Evolutionary conservation across 2,888 invertebrate species (phyloP).

Genomic region (Noctuana brunneofusca): DNA sequence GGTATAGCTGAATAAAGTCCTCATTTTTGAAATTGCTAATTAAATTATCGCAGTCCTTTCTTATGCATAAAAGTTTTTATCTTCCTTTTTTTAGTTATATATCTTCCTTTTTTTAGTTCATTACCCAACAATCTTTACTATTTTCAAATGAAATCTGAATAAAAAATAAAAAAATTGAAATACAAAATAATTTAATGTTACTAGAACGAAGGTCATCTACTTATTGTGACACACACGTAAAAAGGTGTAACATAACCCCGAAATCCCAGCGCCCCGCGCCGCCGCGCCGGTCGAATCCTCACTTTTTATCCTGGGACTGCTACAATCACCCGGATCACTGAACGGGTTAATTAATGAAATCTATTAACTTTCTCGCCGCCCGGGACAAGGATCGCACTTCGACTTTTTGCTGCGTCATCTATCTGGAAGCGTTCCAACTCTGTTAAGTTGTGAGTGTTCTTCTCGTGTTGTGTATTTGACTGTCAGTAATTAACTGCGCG

Average conservation of each 20-base stretch:
- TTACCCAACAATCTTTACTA: no score
- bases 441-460: constrained; percentile 44
- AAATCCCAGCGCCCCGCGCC: constrained; percentile 53
- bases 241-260: constrained; percentile 55
- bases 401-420: constrained; percentile 69
- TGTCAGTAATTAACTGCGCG: constrained; percentile 2
- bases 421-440: constrained; percentile 60
- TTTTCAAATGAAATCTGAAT: no score
- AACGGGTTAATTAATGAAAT: constrained; percentile 83
- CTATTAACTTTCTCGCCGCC: constrained; percentile 77
- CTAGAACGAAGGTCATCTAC: not conserved
- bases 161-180: no score
- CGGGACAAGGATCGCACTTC: constrained; percentile 61
- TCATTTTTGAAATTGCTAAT: no score
- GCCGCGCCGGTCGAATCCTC: constrained; percentile 57
- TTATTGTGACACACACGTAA: constrained; percentile 50
- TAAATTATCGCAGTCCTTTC: no score
- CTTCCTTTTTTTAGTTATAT: no score
- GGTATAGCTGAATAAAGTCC: no score
- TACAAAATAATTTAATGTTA: not conserved
- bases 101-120: no score
- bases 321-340: constrained; percentile 80
- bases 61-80: no score
- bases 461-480: constrained; percentile 19
- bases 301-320: constrained; percentile 65